Percentiles rank a stretch among this genome's conserved stretches.
phyloP scores from a whole-genome alignment of 2,113 vertebrate genomes.

The Gymnarchus niloticus region DNA sequence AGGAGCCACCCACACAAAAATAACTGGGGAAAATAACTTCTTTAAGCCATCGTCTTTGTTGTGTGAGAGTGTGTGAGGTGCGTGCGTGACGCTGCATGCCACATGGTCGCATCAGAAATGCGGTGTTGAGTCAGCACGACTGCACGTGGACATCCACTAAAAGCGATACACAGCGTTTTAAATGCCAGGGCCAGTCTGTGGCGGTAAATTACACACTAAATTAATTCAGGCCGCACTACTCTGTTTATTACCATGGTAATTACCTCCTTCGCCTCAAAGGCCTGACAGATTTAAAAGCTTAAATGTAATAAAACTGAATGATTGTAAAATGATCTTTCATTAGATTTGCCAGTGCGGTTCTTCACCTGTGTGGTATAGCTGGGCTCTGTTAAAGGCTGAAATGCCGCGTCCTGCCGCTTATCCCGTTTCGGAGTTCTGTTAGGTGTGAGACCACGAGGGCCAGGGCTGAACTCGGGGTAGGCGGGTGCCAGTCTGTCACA shows the following conservation, averaged over 20 bases:
- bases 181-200: not conserved
- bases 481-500: no score
- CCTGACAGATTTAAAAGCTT: not conserved
- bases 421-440: no score
- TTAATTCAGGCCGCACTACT: not conserved
- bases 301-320: not conserved
- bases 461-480: no score
- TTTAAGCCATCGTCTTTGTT: not conserved
- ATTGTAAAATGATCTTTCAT: not conserved
- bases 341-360: not conserved
- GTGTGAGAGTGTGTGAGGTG: not conserved
- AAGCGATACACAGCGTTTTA: not conserved
- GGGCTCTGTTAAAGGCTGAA: no score
- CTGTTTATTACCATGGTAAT: not conserved
- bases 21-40: not conserved
- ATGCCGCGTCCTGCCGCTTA: no score
- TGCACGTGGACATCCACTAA: not conserved
- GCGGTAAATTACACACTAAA: not conserved
- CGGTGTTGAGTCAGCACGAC: not conserved
- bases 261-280: not conserved
- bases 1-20: not conserved
- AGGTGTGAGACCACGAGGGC: no score
- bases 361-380: no score
- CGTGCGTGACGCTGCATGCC: constrained; percentile 26
- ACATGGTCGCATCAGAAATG: no score